phyloP scores from a whole-genome alignment of 1,140 invertebrate genomes.

The Heliconius congener region DNA sequence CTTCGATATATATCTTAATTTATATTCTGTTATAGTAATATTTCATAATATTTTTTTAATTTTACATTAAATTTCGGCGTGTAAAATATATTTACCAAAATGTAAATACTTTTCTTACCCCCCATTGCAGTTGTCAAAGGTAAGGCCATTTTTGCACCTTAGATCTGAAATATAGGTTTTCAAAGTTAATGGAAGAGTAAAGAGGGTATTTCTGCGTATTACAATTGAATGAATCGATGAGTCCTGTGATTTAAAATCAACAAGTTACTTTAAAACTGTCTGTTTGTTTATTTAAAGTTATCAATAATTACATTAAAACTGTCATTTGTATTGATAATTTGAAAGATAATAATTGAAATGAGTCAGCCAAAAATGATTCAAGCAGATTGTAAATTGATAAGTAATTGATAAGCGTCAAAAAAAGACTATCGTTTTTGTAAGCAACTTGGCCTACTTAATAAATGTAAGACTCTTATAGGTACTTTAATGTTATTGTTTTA shows the following conservation, averaged over 20 bases:
- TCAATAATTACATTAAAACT: neutral
- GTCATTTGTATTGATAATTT: neutral
- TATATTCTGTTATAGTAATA: neutral
- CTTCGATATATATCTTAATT: neutral
- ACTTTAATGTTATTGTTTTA: too few relatives aligned
- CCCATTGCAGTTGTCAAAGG: conserved; percentile 11
- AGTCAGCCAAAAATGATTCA: neutral
- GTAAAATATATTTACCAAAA: neutral
- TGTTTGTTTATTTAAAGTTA: neutral
- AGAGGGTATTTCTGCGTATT: neutral
- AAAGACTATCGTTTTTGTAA: neutral
- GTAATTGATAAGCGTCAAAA: neutral
- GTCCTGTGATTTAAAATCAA: neutral
- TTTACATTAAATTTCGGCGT: neutral
- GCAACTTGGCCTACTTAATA: neutral
- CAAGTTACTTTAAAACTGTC: neutral
- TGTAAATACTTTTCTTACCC: neutral
- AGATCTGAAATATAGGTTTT: conserved; percentile 11
- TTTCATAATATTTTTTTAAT: neutral
- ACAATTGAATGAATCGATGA: neutral
- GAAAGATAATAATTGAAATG: neutral
- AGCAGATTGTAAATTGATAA: neutral
- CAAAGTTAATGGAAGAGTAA: neutral
- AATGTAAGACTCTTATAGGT: too few relatives aligned
- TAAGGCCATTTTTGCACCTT: conserved; percentile 15